Evolutionary conservation across 2,797 vertebrate genomes (phyloP).

Genomic region (Crax fasciolata): DNA sequence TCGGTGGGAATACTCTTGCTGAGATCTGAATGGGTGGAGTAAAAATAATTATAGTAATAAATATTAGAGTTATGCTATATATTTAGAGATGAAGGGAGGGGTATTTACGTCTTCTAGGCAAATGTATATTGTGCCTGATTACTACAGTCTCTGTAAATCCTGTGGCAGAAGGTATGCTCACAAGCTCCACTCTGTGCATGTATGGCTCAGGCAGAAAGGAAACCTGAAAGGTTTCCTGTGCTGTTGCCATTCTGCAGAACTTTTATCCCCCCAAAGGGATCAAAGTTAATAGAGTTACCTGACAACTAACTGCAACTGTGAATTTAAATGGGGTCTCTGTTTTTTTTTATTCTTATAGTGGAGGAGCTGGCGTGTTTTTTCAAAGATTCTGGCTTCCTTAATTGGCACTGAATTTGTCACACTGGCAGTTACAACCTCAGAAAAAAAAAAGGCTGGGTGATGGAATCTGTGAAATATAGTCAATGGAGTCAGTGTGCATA

Average conservation of each 20-base stretch:
- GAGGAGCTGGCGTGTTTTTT: background rate
- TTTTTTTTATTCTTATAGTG: background rate
- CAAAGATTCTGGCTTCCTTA: background rate
- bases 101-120: background rate
- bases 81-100: background rate
- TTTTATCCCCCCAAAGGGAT: background rate
- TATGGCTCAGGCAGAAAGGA: background rate
- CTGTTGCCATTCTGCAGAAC: background rate
- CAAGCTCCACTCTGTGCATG: background rate
- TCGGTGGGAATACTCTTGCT: background rate
- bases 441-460: background rate
- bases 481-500: background rate
- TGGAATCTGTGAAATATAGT: background rate
- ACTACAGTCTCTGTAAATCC: background rate
- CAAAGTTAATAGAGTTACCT: conserved; percentile 12
- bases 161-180: background rate
- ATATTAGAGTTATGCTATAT: background rate
- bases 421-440: background rate
- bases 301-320: background rate
- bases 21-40: background rate
- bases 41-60: background rate
- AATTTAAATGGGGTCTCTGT: background rate
- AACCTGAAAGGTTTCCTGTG: background rate
- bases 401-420: background rate
- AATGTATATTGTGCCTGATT: background rate